Percentiles rank a stretch among this genome's conserved stretches.
phyloP scores from a whole-genome alignment of 1,140 invertebrate genomes.

The Dolichoris vasculosae region DNA sequence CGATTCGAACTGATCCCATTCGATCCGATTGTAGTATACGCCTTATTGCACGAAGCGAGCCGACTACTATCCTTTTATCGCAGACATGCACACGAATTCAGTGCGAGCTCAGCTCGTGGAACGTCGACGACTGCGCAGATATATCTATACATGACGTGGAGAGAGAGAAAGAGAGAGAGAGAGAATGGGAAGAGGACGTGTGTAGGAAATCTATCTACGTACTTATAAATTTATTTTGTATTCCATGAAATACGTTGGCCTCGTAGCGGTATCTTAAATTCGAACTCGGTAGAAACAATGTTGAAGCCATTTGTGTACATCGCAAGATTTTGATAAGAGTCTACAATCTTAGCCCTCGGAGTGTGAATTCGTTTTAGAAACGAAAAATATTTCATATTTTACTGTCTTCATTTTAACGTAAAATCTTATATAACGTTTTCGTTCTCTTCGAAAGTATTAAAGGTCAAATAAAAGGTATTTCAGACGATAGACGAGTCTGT shows the following conservation, averaged over 20 bases:
- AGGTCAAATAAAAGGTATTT: neutral
- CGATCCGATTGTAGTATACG: slow-evolving; percentile 45
- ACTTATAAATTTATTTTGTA: slow-evolving; percentile 48
- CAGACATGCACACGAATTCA: slow-evolving; percentile 39
- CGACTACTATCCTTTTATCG: slow-evolving; percentile 51
- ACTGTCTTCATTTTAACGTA: neutral
- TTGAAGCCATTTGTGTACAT: slow-evolving; percentile 1
- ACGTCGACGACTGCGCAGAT: neutral
- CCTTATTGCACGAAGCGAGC: slow-evolving; percentile 24
- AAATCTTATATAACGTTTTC: neutral
- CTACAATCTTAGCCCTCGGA: neutral
- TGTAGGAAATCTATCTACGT: slow-evolving; percentile 32
- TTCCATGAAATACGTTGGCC: slow-evolving; percentile 27
- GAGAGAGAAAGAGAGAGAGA: slow-evolving; percentile 4
- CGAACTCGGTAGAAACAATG: slow-evolving; percentile 7
- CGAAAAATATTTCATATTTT: neutral
- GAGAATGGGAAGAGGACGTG: neutral
- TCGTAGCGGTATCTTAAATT: slow-evolving; percentile 38
- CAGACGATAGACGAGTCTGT: too few relatives aligned
- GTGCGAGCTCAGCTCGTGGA: neutral
- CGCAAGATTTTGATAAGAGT: slow-evolving; percentile 14
- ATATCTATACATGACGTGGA: neutral
- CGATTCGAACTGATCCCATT: slow-evolving; percentile 47
- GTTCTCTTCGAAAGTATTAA: neutral
- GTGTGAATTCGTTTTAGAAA: neutral